Base-by-base conservation (phyloP, 2,797 vertebrate genomes). In the Lutjanus argentimaculatus region DNA sequence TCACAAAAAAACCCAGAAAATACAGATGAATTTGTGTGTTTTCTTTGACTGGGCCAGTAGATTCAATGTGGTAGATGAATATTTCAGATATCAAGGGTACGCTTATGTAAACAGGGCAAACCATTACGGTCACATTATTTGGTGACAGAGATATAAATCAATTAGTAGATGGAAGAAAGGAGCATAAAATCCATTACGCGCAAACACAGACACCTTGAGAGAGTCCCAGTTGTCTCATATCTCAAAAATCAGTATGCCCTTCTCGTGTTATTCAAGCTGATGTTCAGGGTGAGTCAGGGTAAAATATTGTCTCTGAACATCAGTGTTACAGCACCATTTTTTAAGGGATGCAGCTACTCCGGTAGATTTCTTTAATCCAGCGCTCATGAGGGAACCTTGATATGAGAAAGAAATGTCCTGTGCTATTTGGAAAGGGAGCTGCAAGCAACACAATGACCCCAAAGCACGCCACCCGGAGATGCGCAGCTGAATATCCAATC, bases 161-260 rank as follows among this genome's bases (percentile, higher is more conserved):
- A 91, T 91, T 89, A 85, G 64, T 51, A 72, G 77, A 82, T 22
- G 25, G 66, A 71, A 87, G 69, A 87, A 71, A 48, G 21, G 56
- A 85, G 84, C 88, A 81, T 86, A 67, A 89, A 92, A 94, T 91
- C 85, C 76, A 88, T 92, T 86, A 86, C 72, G 57, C 81, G 73
- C 57, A 73, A 73, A 75, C 70, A 77, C 66, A 76, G 82, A 91
- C 87, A 92, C 91, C 90, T 93, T 93, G 83, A 91, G 76, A 70
- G 16, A 15, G 42, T 72, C 77, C 75, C 69, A 72, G 40, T 30
- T 25, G 30, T 73, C 77, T 88, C 68, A 67, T 58, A 77, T 83
- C 68, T 62, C 58, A 84, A 84, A 83, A 79, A 82, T 86, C 75
- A 25, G 59, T 49, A 4, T 58, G 72, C 40, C 67, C 82, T 88